Evolutionary conservation across 2,113 vertebrate genomes (phyloP), one percentile per base, ranked within the genome.

Genomic region (Diphyllodes magnificus): DNA sequence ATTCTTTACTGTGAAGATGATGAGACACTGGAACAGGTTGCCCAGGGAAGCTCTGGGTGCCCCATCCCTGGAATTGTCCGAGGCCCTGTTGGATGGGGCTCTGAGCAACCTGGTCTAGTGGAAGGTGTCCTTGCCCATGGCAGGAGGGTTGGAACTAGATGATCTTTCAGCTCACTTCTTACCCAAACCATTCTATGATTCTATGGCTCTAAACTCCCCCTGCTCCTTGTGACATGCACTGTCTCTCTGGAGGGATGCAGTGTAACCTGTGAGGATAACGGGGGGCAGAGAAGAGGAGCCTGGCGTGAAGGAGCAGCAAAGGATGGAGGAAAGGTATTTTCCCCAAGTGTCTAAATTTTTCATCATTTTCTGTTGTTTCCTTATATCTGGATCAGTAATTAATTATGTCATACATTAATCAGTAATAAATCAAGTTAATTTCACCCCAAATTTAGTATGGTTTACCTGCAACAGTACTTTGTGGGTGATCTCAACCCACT

Each of bases 221-320:
- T 0, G 2, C 19, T 51, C 39, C 23, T 37, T 45, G 42, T 37
- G 23, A 21, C 3, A 1, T 1, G 7, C 23, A 4, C 45, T 45
- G 12, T 7, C 28, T 68, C 51, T 45, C 57, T 19, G 6, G 20
- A 54, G 35, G 27, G 15, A 39, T n/a, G 12, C 7, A 50, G 17
- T 5, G 11, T 40, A 27, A 44, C 31, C 24, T 54, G 27, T 0
- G 0, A 15, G 60, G 10, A 31, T 22, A 70, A 57, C 6, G 18
- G 15, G 4, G 6, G 28, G 25, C 14, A 57, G 17, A 78, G 45
- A 27, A 87, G 15, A 87, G 19, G 17, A 75, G 47, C 39, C 42
- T 79, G 39, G 15, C 3, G 1, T 5, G 3, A 50, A 68, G 49
- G 6, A 59, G 7, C 42, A 33, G 40, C 5, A 83, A 86, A 72